These are phyloP conservation scores for Hypanus sabinus DNA, from an alignment of 2,113 vertebrate species.

Conservation along the genomic window DNA sequence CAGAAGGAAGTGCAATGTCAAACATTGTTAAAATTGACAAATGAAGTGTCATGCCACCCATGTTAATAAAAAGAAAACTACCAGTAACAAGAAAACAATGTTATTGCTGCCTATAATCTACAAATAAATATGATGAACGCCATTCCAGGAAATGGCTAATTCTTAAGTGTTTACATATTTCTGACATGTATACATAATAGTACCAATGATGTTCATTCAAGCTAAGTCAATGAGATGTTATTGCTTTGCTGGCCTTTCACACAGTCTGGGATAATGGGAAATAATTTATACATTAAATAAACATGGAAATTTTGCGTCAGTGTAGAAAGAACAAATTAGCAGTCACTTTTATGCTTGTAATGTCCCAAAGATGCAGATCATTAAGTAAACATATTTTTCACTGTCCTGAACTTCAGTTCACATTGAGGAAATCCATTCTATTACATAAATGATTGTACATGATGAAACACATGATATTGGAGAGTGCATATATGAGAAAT, in stretches of 20 bases:
- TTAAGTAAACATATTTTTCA: neutral
- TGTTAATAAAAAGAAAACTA: conserved; percentile 29
- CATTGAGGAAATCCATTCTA: neutral
- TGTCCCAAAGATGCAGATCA: neutral
- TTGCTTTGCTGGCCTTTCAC: neutral
- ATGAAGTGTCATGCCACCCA: conserved; percentile 12
- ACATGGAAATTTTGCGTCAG: neutral
- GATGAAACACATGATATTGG: neutral
- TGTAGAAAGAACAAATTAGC: neutral
- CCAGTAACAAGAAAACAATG: conserved; percentile 28
- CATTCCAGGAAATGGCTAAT: conserved; percentile 31
- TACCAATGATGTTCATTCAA: conserved; percentile 20
- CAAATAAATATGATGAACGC: conserved; percentile 26
- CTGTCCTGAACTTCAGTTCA: neutral
- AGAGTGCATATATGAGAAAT: neutral
- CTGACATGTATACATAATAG: conserved; percentile 29
- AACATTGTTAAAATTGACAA: conserved; percentile 35
- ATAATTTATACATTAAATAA: conserved; percentile 30
- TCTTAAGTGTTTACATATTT: conserved; percentile 25
- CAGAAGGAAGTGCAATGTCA: conserved; percentile 29
- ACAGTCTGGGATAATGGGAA: conserved; percentile 4
- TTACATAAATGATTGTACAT: neutral
- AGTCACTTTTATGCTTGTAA: neutral
- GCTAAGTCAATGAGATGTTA: neutral
- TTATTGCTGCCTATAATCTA: conserved; percentile 30